Conservation (phyloP, 1,140 invertebrate genomes). For the Anastrepha ludens region DNA sequence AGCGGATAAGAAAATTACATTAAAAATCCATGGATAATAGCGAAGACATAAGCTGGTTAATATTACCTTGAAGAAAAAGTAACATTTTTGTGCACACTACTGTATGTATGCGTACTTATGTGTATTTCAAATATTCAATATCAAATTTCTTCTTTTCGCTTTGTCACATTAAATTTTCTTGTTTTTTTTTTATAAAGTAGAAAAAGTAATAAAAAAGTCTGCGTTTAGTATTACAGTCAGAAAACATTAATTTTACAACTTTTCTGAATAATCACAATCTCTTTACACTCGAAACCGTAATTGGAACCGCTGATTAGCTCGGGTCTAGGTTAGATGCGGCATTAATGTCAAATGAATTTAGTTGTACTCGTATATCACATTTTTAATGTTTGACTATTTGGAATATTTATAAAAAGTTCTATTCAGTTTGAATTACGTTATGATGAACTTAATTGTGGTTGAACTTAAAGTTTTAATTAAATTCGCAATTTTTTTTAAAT, state of each 20-base stretch:
- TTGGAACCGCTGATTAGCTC: background rate
- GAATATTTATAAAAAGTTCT: no score
- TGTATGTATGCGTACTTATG: background rate
- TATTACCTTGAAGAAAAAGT: no score
- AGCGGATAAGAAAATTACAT: no score
- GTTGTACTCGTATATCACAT: no score
- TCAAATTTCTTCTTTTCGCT: background rate
- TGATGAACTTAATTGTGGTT: no score
- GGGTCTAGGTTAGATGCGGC: background rate
- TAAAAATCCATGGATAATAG: no score
- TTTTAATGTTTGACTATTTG: no score
- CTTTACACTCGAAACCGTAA: background rate
- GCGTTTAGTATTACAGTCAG: background rate
- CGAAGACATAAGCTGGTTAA: no score
- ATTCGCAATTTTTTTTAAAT: no score
- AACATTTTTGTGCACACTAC: no score
- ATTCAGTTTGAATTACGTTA: no score
- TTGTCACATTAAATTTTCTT: background rate
- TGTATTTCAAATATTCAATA: background rate
- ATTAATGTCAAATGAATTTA: background rate
- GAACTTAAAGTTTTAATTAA: no score
- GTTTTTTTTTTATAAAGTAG: background rate
- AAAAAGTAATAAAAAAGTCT: background rate
- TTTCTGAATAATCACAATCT: constrained; percentile 14
- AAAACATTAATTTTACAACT: background rate